Evolutionary conservation across 2,113 vertebrate species (phyloP), one percentile per base, ranked within the genome.

Genomic region (Cyprinodon brontotheroides): DNA sequence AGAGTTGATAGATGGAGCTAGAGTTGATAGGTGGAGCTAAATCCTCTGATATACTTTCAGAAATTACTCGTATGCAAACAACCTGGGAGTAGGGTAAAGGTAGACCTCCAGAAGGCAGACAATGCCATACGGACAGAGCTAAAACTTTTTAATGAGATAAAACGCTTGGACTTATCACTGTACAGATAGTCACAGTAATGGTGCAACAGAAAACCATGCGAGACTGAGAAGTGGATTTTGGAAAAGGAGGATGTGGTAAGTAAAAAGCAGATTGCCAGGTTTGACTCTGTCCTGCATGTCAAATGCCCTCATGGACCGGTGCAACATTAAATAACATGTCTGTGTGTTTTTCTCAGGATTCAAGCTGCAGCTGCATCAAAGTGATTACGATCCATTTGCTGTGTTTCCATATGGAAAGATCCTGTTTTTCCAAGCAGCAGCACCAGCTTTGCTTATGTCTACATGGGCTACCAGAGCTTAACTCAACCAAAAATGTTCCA

Each of bases 321-420:
- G 60, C 45, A 75, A 80, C 71, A 72, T 64, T 64, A 82, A 74
- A 75, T 38, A 41, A 22, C 22, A 41, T 37, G 36, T 40, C 53
- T 20, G 45, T 17, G 36, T 59, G 43, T 77, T 41, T 75, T 36
- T 77, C 13, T 76, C 61, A 63, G 73, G 62, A 80, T 80, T 62
- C 76, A 68, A 83, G 71, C 63, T 66, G 77, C 68, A 80, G 78
- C 78, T 72, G 78, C 53, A 74, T 66, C 67, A 65, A 65, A 86
- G 80, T 78, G 74, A 73, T 86, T 85, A 87, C 67, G 11, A 81
- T 72, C 70, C 62, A 65, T 69, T 73, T 4, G 45, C 15, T 66
- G n/a, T 78, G 53, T 73, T 88, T 90, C 76, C 74, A 73, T 74
- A 71, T 68, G 78, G 76, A 85, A 83, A 82, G 7, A 37, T 57